Conservation (phyloP, 2,113 vertebrate species). For the Apeltes quadracus region DNA sequence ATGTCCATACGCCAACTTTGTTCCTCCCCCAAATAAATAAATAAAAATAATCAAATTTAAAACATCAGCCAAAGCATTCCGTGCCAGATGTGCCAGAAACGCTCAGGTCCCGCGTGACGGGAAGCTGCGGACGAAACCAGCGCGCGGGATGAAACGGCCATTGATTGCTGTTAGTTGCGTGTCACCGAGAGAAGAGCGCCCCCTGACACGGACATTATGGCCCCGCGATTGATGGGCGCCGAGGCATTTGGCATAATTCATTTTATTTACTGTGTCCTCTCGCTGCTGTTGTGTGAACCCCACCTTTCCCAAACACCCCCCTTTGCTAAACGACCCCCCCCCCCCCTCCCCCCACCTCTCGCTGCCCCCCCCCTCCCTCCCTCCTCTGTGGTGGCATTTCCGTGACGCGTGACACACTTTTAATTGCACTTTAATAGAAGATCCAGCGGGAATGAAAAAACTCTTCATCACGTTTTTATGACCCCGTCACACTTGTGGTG, state of each 20-base stretch:
- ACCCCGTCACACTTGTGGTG: constrained; percentile 72
- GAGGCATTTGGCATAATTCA: constrained; percentile 78
- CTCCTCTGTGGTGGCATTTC: constrained; percentile 65
- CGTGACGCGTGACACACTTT: constrained; percentile 69
- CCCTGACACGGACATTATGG: constrained; percentile 78
- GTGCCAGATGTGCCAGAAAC: constrained; percentile 41
- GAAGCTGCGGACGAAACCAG: constrained; percentile 22
- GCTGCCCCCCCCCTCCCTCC: neutral
- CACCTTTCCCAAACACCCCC: neutral
- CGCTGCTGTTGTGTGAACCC: constrained; percentile 47
- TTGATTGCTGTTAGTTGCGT: constrained; percentile 75
- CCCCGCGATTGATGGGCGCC: constrained; percentile 77
- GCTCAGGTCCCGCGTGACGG: constrained; percentile 41
- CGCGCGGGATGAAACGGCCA: constrained; percentile 70
- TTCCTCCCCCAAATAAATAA: neutral
- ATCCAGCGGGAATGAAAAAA: constrained; percentile 68
- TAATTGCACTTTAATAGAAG: constrained; percentile 79
- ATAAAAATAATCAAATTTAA: constrained; percentile 27
- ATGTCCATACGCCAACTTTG: too few species aligned
- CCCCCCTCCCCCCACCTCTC: neutral
- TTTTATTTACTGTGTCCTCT: constrained; percentile 77
- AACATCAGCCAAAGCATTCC: constrained; percentile 24
- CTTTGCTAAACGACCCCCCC: neutral
- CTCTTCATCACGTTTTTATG: constrained; percentile 73
- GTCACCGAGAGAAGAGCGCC: constrained; percentile 65